Evolutionary conservation across 2,113 vertebrate genomes (phyloP), one percentile per base, ranked within the genome.

Genomic region (Gymnarchus niloticus): DNA sequence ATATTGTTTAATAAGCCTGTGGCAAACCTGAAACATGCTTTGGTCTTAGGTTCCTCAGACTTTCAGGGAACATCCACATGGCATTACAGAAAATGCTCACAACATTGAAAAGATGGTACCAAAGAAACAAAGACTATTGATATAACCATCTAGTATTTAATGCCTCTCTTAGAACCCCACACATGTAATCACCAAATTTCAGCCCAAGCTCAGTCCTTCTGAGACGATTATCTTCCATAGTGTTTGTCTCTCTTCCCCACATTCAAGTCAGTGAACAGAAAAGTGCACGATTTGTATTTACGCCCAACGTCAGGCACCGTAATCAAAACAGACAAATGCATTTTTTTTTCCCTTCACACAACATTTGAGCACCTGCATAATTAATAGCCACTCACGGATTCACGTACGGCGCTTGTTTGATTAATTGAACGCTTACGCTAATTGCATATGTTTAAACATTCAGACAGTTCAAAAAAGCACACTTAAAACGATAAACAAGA

Each of bases 381-480:
- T 81, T 57, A 86, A 86, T 82, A 81, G 56, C 78, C 77, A 69
- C 78, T 86, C 85, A 52, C 78, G 65, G 78, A 82, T 86, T 86
- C 85, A 82, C 37, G 37, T 82, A 41, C 56, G 19, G 56, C 19
- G 78, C 85, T 69, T 82, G 78, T 82, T 86, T 57, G 56, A 61
- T 86, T 81, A 86, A 59, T 51, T 81, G 85, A 28, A 76, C 6
- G 85, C 77, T 86, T 81, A 86, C 76, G 56, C 44, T 86, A 49
- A 86, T 86, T 86, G 85, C 77, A 28, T 57, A 81, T 86, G 73
- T 81, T 81, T 81, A 61, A 86, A 86, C 76, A 86, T 86, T 65
- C 56, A 61, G 77, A 48, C 56, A 8, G 56, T 81, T 78, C 21
- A 21, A 86, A 82, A 59, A 86, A 44, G 77, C 56, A 48, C 49